These are phyloP conservation scores for Zootermopsis nevadensis DNA, from an alignment of 2,888 invertebrate species.

Conservation along the genomic window DNA sequence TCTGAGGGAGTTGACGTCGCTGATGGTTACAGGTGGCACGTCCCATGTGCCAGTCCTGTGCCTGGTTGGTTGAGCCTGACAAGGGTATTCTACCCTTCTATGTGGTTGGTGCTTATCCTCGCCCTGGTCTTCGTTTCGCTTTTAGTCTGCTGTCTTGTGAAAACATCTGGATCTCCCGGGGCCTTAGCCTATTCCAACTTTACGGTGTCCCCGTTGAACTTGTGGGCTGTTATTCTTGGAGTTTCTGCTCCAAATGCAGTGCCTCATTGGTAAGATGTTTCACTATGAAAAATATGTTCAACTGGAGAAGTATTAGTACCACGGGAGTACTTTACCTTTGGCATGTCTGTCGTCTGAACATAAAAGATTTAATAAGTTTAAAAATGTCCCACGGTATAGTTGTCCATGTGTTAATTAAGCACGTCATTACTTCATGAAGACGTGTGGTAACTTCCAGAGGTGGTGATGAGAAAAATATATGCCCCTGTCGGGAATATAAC, in stretches of 20 bases:
- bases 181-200: neutral
- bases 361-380: no score
- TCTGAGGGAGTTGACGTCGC: neutral
- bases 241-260: neutral
- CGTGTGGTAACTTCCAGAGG: no score
- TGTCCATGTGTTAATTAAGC: no score
- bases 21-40: neutral
- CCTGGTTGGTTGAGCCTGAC: slow-evolving; percentile 1
- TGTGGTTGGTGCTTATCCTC: neutral
- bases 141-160: neutral
- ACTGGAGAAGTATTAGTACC: no score
- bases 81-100: neutral
- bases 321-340: no score
- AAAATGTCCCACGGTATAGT: no score
- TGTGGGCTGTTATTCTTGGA: neutral
- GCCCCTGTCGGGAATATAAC: no score
- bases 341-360: no score
- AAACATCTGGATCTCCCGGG: neutral
- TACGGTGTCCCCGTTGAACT: neutral
- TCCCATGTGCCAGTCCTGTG: slow-evolving; percentile 7
- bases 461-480: no score
- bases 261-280: no score
- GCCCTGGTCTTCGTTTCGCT: neutral
- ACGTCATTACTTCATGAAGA: no score
- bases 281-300: no score